phyloP scores from a whole-genome alignment of 2,888 invertebrate species.

The Sesia bembeciformis region DNA sequence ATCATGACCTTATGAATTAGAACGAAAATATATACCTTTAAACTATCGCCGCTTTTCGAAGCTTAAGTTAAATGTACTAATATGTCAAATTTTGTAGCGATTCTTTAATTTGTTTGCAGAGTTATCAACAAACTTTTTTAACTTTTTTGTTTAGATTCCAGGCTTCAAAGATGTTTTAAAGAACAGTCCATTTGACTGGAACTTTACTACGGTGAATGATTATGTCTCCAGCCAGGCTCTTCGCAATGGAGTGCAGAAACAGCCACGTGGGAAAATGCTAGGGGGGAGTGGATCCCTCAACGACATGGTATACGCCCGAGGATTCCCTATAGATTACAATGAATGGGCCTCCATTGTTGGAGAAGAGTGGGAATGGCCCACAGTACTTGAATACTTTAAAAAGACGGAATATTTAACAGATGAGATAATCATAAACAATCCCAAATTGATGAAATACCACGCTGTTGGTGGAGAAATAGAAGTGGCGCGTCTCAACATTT shows the following conservation, averaged over 20 bases:
- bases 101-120: no score
- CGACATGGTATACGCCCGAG: slow-evolving; percentile 56
- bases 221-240: slow-evolving; percentile 37
- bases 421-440: slow-evolving; percentile 31
- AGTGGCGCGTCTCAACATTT: slow-evolving; percentile 30
- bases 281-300: slow-evolving; percentile 55
- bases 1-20: no score
- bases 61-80: no score
- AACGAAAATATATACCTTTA: no score
- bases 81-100: no score
- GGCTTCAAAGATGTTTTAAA: slow-evolving; percentile 30
- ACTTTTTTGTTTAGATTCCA: slow-evolving; percentile 34
- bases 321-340: slow-evolving; percentile 47
- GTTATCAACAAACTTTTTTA: background rate
- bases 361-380: slow-evolving; percentile 40
- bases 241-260: slow-evolving; percentile 30
- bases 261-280: slow-evolving; percentile 50
- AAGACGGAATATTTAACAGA: slow-evolving; percentile 52
- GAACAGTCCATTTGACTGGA: slow-evolving; percentile 46
- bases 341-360: slow-evolving; percentile 43
- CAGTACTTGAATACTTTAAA: slow-evolving; percentile 45
- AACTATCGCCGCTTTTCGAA: no score
- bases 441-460: slow-evolving; percentile 35
- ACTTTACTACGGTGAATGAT: slow-evolving; percentile 44
- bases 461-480: slow-evolving; percentile 43